A percentile compares a stretch with the other conserved stretches of the same genome.
phyloP scores from a whole-genome alignment of 1,140 invertebrate genomes.

The Campoletis sonorensis region DNA sequence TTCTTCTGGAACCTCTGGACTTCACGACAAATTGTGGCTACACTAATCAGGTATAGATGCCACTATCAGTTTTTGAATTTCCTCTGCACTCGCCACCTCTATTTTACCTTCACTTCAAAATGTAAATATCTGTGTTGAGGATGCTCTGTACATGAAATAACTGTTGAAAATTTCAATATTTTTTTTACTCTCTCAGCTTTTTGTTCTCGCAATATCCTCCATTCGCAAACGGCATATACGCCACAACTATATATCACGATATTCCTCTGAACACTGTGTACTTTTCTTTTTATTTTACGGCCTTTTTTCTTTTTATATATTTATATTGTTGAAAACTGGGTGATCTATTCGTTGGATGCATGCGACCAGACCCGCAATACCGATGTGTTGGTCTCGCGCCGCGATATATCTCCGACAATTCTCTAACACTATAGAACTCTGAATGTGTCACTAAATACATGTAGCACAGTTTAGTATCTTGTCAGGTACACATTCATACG shows the following conservation, averaged over 20 bases:
- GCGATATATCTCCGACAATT: conserved; percentile 1
- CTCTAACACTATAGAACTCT: neutral
- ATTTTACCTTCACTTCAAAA: neutral
- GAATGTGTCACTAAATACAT: neutral
- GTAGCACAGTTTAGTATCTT: too few relatives aligned
- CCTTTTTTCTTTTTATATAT: neutral
- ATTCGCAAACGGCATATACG: neutral
- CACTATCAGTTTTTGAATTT: neutral
- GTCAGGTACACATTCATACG: too few relatives aligned
- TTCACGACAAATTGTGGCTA: conserved; percentile 44
- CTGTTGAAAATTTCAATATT: neutral
- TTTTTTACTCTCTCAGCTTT: neutral
- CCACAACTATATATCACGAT: conserved; percentile 1
- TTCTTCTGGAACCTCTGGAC: conserved; percentile 64
- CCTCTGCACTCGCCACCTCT: conserved; percentile 6
- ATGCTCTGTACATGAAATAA: too few relatives aligned
- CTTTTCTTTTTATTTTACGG: neutral
- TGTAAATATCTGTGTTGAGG: too few relatives aligned
- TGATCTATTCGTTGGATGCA: conserved; percentile 22
- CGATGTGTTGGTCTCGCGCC: conserved; percentile 2
- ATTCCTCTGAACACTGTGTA: neutral
- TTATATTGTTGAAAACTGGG: neutral
- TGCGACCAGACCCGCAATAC: neutral
- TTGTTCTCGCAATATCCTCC: neutral
- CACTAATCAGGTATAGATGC: conserved; percentile 55